Evolutionary conservation across 2,113 vertebrate species (phyloP).

Genomic region (Aegithalos caudatus): DNA sequence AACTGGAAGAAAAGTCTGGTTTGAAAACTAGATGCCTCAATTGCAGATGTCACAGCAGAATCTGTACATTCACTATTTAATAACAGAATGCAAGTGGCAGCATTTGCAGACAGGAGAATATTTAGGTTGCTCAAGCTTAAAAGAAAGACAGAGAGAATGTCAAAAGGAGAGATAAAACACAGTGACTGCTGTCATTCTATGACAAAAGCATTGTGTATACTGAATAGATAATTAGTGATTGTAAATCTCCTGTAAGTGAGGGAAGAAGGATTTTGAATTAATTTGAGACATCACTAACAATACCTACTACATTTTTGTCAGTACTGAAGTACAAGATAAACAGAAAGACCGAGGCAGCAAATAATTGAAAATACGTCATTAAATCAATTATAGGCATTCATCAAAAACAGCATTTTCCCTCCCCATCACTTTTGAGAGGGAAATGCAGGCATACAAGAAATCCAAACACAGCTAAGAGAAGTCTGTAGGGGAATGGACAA

Average conservation of each 20-base stretch:
- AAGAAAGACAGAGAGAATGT: background rate
- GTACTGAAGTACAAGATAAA: background rate
- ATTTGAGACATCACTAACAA: background rate
- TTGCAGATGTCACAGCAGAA: background rate
- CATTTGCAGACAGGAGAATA: slow-evolving; percentile 21
- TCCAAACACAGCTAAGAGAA: background rate
- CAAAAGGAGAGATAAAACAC: slow-evolving; percentile 16
- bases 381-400: background rate
- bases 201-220: slow-evolving; percentile 17
- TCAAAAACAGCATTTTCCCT: background rate
- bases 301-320: background rate
- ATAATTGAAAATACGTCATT: background rate
- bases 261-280: slow-evolving; percentile 7
- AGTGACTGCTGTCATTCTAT: background rate
- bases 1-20: background rate
- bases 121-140: background rate
- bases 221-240: slow-evolving; percentile 45
- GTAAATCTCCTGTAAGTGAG: background rate
- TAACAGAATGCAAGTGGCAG: background rate
- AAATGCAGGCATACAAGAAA: background rate
- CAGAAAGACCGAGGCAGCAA: background rate
- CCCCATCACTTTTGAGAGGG: background rate
- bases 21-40: background rate
- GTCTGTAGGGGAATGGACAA: background rate
- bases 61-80: background rate